Evolutionary conservation across 2,888 invertebrate species (phyloP).

Genomic region (Drosophila paucipuncta): DNA sequence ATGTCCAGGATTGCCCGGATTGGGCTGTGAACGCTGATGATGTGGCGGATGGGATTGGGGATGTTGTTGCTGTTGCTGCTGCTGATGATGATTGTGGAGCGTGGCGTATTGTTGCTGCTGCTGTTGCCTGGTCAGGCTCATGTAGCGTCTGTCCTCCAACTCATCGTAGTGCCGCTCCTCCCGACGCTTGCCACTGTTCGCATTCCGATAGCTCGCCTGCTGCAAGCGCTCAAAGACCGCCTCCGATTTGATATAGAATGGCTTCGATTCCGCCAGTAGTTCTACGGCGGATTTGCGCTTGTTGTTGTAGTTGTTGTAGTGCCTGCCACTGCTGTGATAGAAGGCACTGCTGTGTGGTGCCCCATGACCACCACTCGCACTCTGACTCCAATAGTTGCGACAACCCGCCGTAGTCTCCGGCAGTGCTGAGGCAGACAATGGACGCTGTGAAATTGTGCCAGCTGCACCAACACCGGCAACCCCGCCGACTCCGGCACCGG

Average conservation of each 20-base stretch:
- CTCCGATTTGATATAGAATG: constrained; percentile 97
- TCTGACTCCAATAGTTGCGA: constrained; percentile 80
- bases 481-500: constrained; percentile 22
- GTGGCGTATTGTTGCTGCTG: constrained; percentile 57
- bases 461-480: neutral
- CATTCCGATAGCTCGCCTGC: constrained; percentile 81
- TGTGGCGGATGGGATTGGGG: constrained; percentile 75
- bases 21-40: constrained; percentile 38
- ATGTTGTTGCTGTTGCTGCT: constrained; percentile 71
- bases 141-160: constrained; percentile 66
- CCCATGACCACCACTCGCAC: constrained; percentile 63
- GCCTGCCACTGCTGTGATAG: constrained; percentile 81
- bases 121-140: constrained; percentile 66
- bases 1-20: constrained; percentile 3
- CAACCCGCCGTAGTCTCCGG: constrained; percentile 68
- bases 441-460: constrained; percentile 57
- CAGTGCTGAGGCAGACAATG: constrained; percentile 71
- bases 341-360: constrained; percentile 65
- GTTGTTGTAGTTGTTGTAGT: constrained; percentile 89
- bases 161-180: neutral
- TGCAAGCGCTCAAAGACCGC: constrained; percentile 94
- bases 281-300: constrained; percentile 97
- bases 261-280: constrained; percentile 95
- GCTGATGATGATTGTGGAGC: constrained; percentile 83
- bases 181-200: constrained; percentile 14